Conservation (phyloP, 1,140 invertebrate species). For the Steinernema khuongi region DNA sequence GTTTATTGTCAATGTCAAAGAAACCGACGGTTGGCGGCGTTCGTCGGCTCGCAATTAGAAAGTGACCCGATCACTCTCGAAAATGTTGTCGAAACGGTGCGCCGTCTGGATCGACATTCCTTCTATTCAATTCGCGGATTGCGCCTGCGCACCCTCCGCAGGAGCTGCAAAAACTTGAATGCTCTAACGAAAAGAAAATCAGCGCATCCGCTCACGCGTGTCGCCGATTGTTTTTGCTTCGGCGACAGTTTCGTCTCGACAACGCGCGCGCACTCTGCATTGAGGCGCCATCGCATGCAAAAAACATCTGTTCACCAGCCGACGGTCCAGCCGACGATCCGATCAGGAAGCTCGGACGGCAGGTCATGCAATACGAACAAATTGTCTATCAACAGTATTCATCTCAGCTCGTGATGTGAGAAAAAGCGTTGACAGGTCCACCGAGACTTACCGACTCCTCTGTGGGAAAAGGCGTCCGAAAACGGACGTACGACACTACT, state of each 20-base stretch:
- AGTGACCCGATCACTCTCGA: not conserved
- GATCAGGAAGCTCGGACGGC: not conserved
- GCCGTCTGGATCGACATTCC: not conserved
- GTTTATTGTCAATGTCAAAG: slow-evolving; percentile 8
- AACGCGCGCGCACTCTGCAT: not conserved
- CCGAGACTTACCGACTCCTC: not conserved
- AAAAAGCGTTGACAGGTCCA: not conserved
- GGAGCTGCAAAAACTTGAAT: not conserved
- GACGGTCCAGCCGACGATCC: not conserved
- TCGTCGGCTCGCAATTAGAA: not conserved
- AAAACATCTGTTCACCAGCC: not conserved
- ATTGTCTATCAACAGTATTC: not conserved
- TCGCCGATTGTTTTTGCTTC: not conserved
- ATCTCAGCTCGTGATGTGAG: not conserved
- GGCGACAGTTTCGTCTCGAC: not conserved
- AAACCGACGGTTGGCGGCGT: not conserved
- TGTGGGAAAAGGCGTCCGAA: not conserved
- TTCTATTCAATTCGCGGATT: not conserved
- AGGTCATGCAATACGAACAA: too few species aligned
- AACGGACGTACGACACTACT: not conserved
- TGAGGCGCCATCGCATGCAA: not conserved
- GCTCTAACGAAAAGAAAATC: slow-evolving; percentile 12
- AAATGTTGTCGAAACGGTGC: not conserved
- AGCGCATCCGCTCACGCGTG: not conserved
- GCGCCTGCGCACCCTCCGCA: not conserved